Conservation (phyloP, 2,888 invertebrate genomes). For the Drosophila infuscata region DNA sequence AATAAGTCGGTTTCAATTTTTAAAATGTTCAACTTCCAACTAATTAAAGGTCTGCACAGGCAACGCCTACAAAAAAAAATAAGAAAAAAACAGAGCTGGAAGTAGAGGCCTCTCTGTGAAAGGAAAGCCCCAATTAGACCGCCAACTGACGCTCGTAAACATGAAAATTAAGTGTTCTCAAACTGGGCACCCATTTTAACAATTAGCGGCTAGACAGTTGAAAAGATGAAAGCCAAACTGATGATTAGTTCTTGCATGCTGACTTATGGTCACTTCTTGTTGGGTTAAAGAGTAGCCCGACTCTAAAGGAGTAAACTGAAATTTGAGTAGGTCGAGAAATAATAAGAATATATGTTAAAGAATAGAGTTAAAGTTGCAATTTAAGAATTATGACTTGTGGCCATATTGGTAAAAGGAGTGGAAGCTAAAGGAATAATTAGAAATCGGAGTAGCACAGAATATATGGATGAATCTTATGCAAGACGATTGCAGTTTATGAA, state of each 20-base stretch:
- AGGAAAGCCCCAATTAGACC: constrained; percentile 61
- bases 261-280: constrained; percentile 13
- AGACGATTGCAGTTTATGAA: neutral
- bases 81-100: neutral
- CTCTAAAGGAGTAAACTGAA: neutral
- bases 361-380: neutral
- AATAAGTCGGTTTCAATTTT: constrained; percentile 22
- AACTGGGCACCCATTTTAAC: constrained; percentile 58
- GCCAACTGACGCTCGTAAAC: constrained; percentile 44
- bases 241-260: constrained; percentile 39
- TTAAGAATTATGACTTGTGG: neutral
- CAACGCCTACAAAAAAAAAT: constrained; percentile 53
- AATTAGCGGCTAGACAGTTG: constrained; percentile 67
- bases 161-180: constrained; percentile 50
- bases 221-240: constrained; percentile 55
- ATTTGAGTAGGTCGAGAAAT: neutral
- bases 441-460: neutral
- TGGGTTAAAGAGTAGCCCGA: constrained; percentile 4
- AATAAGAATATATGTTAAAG: neutral
- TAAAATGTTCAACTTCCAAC: constrained; percentile 26
- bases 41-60: constrained; percentile 52
- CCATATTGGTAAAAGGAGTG: neutral
- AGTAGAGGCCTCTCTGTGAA: constrained; percentile 41
- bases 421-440: neutral
- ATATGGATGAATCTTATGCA: neutral